phyloP scores from a whole-genome alignment of 2,888 invertebrate genomes.

The Leucoma salicis region DNA sequence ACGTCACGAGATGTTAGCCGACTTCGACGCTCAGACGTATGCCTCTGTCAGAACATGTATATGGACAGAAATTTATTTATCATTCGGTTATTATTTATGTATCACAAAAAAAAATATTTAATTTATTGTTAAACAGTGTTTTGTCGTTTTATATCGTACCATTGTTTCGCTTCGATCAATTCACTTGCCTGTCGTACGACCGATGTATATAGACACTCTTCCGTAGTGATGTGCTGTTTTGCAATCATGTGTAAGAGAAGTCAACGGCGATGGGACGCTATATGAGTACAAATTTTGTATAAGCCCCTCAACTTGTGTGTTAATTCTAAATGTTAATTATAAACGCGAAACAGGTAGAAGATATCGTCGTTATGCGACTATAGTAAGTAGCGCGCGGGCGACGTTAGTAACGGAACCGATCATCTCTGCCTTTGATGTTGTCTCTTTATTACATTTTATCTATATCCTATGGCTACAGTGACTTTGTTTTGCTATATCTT shows the following conservation, averaged over 20 bases:
- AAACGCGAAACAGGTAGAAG: constrained; percentile 66
- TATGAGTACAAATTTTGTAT: constrained; percentile 89
- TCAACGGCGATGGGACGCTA: constrained; percentile 72
- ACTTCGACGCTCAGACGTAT: constrained; percentile 43
- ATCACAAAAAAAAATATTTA: constrained; percentile 54
- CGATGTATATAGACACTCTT: constrained; percentile 18
- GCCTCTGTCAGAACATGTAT: constrained; percentile 41
- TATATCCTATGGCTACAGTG: constrained; percentile 78
- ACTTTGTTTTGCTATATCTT: constrained; percentile 66
- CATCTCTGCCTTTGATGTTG: constrained; percentile 77
- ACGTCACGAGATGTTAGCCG: constrained; percentile 32
- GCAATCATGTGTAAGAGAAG: constrained; percentile 34
- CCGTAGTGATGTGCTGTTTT: constrained; percentile 29
- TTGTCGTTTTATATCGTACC: constrained; percentile 50
- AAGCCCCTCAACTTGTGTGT: constrained; percentile 80
- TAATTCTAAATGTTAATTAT: constrained; percentile 74
- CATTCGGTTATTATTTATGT: constrained; percentile 62
- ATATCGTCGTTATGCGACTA: constrained; percentile 54
- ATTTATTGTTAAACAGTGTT: constrained; percentile 56
- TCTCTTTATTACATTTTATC: constrained; percentile 63
- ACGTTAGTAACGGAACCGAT: constrained; percentile 52
- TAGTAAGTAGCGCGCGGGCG: constrained; percentile 57
- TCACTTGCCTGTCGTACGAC: constrained; percentile 35
- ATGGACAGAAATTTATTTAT: constrained; percentile 55
- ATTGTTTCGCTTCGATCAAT: constrained; percentile 62